phyloP scores from a whole-genome alignment of 2,113 vertebrate species.

The Proterorhinus semilunaris region DNA sequence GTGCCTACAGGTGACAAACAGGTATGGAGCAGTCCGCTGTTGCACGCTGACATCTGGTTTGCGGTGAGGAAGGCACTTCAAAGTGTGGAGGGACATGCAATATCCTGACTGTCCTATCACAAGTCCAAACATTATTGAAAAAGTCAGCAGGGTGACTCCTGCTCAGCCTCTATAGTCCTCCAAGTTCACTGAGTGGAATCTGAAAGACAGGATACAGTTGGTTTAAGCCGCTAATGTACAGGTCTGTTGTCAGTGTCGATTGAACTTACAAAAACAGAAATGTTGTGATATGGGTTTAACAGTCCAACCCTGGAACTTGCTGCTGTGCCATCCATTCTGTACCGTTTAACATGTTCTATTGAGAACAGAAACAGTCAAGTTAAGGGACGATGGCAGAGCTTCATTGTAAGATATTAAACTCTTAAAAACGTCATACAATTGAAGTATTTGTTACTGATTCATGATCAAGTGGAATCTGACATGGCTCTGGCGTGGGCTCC shows the following conservation, averaged over 20 bases:
- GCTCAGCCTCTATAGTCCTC: constrained; percentile 34
- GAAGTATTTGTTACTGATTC: constrained; percentile 42
- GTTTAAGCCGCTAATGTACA: neutral
- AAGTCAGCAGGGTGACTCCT: constrained; percentile 36
- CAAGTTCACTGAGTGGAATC: constrained; percentile 42
- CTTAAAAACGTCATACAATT: constrained; percentile 24
- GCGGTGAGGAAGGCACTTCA: constrained; percentile 62
- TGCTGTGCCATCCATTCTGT: constrained; percentile 51
- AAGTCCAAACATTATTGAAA: constrained; percentile 38
- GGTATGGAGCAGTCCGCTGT: constrained; percentile 9
- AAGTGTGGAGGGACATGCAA: constrained; percentile 55
- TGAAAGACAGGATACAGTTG: constrained; percentile 36
- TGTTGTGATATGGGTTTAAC: constrained; percentile 27
- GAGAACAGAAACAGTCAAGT: neutral
- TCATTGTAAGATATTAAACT: neutral
- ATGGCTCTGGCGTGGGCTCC: constrained; percentile 16
- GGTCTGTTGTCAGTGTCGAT: neutral
- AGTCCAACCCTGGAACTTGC: constrained; percentile 54
- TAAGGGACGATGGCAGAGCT: neutral
- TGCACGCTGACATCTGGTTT: constrained; percentile 48
- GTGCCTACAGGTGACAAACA: constrained; percentile 13
- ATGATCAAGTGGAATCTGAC: constrained; percentile 35
- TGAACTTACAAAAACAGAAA: constrained; percentile 46
- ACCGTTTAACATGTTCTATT: constrained; percentile 47
- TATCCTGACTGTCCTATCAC: constrained; percentile 46